A percentile compares a stretch with the other conserved stretches of the same genome.
Conservation (phyloP, 2,113 vertebrate species). For the Ammodytes dubius region DNA sequence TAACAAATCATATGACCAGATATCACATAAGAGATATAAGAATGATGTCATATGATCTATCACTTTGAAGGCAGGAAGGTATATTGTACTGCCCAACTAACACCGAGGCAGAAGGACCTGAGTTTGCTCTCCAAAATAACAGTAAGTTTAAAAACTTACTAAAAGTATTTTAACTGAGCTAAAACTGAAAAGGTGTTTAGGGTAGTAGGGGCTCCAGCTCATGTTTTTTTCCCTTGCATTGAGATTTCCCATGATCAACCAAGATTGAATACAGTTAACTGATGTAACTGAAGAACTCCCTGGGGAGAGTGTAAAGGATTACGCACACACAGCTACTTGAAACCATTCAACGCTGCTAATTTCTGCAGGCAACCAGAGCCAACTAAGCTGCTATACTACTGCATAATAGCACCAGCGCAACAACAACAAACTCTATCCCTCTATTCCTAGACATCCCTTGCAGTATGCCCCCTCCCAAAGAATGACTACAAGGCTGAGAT, state of each 20-base stretch:
- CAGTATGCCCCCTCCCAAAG: slow-evolving; percentile 7
- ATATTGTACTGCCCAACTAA: too few relatives aligned
- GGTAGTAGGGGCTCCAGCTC: background rate
- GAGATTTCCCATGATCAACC: slow-evolving; percentile 4
- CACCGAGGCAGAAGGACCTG: background rate
- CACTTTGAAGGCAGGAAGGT: background rate
- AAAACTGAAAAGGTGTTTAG: background rate
- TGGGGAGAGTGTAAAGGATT: slow-evolving; percentile 4
- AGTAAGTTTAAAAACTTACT: background rate
- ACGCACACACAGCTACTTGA: background rate
- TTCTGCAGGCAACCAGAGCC: background rate
- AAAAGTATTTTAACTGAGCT: background rate
- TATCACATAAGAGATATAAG: too few relatives aligned
- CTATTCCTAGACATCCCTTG: slow-evolving; percentile 18
- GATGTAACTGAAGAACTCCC: slow-evolving; percentile 22
- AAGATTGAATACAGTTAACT: slow-evolving; percentile 3
- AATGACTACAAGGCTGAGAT: slow-evolving; percentile 42
- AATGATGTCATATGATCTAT: too few relatives aligned
- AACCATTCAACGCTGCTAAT: background rate
- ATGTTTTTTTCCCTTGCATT: background rate
- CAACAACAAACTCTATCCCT: background rate
- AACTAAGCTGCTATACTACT: background rate
- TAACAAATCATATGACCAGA: too few relatives aligned
- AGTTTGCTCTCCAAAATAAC: background rate
- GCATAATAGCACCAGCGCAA: background rate